A percentile compares a stretch with the other conserved stretches of the same genome.
These are phyloP conservation scores for Epinotia brunnichana DNA, from an alignment of 2,888 invertebrate species.

Conservation along the genomic window DNA sequence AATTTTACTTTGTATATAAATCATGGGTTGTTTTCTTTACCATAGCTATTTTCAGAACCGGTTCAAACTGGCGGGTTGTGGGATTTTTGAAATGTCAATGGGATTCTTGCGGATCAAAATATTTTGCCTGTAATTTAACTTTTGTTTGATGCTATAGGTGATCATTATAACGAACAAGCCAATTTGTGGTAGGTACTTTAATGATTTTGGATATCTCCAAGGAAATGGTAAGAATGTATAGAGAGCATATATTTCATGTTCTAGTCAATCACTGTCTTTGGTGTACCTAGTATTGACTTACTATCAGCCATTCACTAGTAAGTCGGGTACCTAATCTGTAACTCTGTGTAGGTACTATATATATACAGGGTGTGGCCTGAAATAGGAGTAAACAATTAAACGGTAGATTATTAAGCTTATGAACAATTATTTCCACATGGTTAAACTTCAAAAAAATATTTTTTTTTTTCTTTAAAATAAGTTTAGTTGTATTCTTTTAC, in stretches of 20 bases:
- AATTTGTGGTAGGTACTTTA: background rate
- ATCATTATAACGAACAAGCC: background rate
- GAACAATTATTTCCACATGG: too few relatives aligned
- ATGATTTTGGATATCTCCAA: background rate
- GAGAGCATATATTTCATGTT: too few relatives aligned
- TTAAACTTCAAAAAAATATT: too few relatives aligned
- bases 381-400: too few relatives aligned
- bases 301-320: too few relatives aligned
- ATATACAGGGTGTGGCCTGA: too few relatives aligned
- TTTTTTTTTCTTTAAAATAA: too few relatives aligned
- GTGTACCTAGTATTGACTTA: background rate
- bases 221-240: background rate
- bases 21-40: constrained; percentile 28
- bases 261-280: background rate
- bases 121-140: background rate
- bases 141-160: background rate
- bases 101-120: constrained; percentile 12
- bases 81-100: constrained; percentile 19
- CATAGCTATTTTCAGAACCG: constrained; percentile 9
- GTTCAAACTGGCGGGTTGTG: constrained; percentile 1
- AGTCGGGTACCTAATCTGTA: background rate
- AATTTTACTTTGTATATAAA: constrained; percentile 24
- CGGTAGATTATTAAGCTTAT: too few relatives aligned
- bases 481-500: too few relatives aligned
- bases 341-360: too few relatives aligned